A percentile compares a stretch with the other conserved stretches of the same genome.
Conservation (phyloP, 2,113 vertebrate species). For the Acanthisitta chloris region DNA sequence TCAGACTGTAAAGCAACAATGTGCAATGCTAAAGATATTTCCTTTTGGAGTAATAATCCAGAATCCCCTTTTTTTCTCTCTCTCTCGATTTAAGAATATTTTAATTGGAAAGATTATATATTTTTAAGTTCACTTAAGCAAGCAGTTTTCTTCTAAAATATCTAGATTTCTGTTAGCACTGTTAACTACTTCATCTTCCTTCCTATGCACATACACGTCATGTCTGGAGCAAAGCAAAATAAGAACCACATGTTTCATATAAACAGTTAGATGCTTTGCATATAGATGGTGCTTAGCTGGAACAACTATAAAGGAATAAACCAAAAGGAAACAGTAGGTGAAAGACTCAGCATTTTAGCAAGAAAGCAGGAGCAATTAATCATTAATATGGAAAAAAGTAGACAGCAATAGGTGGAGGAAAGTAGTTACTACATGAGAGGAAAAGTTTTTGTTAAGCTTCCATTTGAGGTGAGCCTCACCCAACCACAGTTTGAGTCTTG, state of each 20-base stretch:
- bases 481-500: background rate
- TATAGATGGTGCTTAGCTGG: slow-evolving; percentile 42
- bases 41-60: slow-evolving; percentile 21
- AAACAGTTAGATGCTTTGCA: slow-evolving; percentile 37
- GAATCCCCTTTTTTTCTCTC: background rate
- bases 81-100: slow-evolving; percentile 28
- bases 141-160: slow-evolving; percentile 9
- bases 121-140: slow-evolving; percentile 14
- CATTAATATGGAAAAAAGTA: slow-evolving; percentile 7
- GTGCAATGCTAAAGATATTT: slow-evolving; percentile 43
- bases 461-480: background rate
- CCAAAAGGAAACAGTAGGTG: slow-evolving; percentile 38
- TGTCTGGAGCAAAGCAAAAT: slow-evolving; percentile 51
- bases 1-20: slow-evolving; percentile 29
- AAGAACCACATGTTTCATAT: slow-evolving; percentile 56
- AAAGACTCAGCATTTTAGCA: slow-evolving; percentile 42
- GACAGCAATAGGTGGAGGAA: background rate
- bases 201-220: slow-evolving; percentile 38
- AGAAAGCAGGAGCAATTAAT: slow-evolving; percentile 31
- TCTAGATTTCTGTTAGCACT: slow-evolving; percentile 28
- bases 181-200: slow-evolving; percentile 55
- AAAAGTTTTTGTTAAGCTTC: background rate
- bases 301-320: slow-evolving; percentile 37
- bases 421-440: background rate
- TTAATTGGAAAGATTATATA: slow-evolving; percentile 38